Base-by-base conservation (phyloP, 2,797 vertebrate species). In the Rhyacichthys aspro region DNA sequence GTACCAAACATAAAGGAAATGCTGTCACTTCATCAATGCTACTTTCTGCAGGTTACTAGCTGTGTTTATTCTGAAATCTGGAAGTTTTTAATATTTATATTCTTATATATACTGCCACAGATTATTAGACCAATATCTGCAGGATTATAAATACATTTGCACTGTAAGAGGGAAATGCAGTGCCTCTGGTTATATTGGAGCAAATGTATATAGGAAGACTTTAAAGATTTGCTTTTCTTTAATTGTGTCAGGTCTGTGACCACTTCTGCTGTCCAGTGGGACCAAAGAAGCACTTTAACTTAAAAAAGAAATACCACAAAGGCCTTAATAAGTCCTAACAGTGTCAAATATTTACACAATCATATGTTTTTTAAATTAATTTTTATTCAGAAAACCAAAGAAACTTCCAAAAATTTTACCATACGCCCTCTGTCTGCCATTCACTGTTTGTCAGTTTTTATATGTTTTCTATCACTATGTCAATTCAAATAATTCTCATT, bases 251-350 rank as follows among this genome's bases (percentile, higher is more conserved):
- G 14, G 47, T 73, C 45, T 61, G 46, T 48, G 15, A 56, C 18
- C 41, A 49, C n/a, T 49, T 64, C 28, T 43, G 3, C 9, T n/a
- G 52, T 55, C 32, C 6, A 34, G 6, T 5, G 0, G 28, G 74
- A 74, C 44, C 63, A 65, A 44, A 28, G 15, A 66, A 64, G 65
- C 65, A 74, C 67, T 70, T 80, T 73, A 23, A 0, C 2, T 16
- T 1, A 9, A 4, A n/a, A n/a, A n/a, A n/a, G n/a, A 57, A 36
- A 47, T 3, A 16, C 15, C 57, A 46, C 32, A 52, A 34, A 59
- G 9, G 70, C 59, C 75, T 78, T 77, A 16, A 38, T 16, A 49
- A 41, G n/a, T 32, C 1, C 41, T 11, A 43, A 11, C 2, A 11
- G 16, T 46, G 42, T 12, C 43, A 53, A 38, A 46, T 32, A 34